phyloP scores from a whole-genome alignment of 2,797 vertebrate species.

The Arremon brunneinucha region DNA sequence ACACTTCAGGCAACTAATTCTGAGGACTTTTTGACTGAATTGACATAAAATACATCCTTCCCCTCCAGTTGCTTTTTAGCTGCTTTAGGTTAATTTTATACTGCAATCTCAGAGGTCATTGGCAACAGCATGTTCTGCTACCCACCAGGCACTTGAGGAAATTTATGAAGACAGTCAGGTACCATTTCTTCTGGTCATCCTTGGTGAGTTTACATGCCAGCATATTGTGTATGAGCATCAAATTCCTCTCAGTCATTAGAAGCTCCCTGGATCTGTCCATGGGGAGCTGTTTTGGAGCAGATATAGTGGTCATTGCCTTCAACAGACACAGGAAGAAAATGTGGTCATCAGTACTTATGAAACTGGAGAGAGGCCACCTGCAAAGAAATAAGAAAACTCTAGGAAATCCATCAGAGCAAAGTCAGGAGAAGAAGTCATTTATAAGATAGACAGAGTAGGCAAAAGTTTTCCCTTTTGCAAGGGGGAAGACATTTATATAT shows the following conservation, averaged over 20 bases:
- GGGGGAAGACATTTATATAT: not conserved
- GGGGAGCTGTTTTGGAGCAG: not conserved
- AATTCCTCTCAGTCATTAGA: not conserved
- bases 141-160: not conserved
- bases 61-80: constrained; percentile 34
- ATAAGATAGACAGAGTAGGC: not conserved
- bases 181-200: constrained; percentile 22
- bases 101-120: constrained; percentile 6
- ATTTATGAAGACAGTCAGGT: constrained; percentile 15
- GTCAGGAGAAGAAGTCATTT: not conserved
- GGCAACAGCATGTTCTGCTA: constrained; percentile 24
- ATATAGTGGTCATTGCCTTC: not conserved
- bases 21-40: constrained; percentile 58
- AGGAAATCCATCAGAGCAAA: not conserved
- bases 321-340: not conserved
- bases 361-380: not conserved
- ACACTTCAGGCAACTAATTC: constrained; percentile 65
- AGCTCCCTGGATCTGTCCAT: not conserved
- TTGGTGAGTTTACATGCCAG: not conserved
- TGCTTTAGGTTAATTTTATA: constrained; percentile 47
- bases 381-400: not conserved
- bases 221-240: not conserved
- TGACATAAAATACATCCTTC: constrained; percentile 63
- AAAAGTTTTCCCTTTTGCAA: not conserved
- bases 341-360: not conserved